phyloP scores from a whole-genome alignment of 2,888 invertebrate species.

The Thymelicus lineola region DNA sequence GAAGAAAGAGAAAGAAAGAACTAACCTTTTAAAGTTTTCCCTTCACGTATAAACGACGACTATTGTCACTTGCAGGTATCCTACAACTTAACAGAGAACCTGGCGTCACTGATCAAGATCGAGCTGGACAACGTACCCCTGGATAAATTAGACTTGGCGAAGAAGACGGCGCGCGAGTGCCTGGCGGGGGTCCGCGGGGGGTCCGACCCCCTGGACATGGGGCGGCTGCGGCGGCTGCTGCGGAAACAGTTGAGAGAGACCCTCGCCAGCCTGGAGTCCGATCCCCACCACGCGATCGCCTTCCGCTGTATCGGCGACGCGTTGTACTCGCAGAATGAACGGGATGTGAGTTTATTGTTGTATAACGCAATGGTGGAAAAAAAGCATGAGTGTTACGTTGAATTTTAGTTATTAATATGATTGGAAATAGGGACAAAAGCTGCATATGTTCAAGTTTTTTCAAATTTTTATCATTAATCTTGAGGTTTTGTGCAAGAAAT shows the following conservation, averaged over 20 bases:
- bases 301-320: conserved; percentile 93
- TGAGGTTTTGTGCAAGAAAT: too few relatives aligned
- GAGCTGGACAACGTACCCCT: conserved; percentile 91
- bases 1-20: too few relatives aligned
- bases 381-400: too few relatives aligned
- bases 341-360: conserved; percentile 86
- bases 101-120: conserved; percentile 88
- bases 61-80: conserved; percentile 79
- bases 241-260: conserved; percentile 89
- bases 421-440: too few relatives aligned
- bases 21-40: too few relatives aligned
- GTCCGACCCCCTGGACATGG: conserved; percentile 88
- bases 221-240: conserved; percentile 89
- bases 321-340: conserved; percentile 90
- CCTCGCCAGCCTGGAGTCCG: conserved; percentile 90
- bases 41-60: too few relatives aligned
- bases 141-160: conserved; percentile 86
- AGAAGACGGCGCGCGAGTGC: conserved; percentile 79
- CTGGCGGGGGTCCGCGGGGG: conserved; percentile 52
- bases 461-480: too few relatives aligned
- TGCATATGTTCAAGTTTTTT: too few relatives aligned
- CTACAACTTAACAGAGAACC: conserved; percentile 89
- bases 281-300: conserved; percentile 91
- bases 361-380: too few relatives aligned
- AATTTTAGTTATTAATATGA: too few relatives aligned